These are phyloP conservation scores for Nasonia giraulti DNA, from an alignment of 1,140 invertebrate species.

Conservation along the genomic window DNA sequence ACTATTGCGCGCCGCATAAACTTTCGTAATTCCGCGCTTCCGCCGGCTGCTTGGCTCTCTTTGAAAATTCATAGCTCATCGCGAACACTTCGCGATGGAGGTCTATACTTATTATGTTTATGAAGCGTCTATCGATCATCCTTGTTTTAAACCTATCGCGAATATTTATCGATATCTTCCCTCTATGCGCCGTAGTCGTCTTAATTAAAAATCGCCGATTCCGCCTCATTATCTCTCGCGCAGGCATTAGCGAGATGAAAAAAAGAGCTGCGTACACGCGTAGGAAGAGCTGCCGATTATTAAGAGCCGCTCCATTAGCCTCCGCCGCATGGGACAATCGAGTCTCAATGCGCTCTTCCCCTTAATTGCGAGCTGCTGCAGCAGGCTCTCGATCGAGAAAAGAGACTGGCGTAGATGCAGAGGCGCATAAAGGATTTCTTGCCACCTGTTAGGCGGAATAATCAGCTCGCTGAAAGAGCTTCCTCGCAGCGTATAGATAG, in stretches of 20 bases:
- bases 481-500: not conserved
- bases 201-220: conserved; percentile 26
- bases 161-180: too few relatives aligned
- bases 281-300: conserved; percentile 7
- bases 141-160: too few relatives aligned
- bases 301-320: conserved; percentile 30
- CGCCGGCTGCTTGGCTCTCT: not conserved
- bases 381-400: not conserved
- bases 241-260: conserved; percentile 1
- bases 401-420: not conserved
- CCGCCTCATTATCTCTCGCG: not conserved
- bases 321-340: conserved; percentile 11
- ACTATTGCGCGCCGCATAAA: not conserved
- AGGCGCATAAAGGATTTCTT: conserved; percentile 22
- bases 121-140: not conserved
- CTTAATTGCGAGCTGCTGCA: not conserved
- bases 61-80: not conserved
- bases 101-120: not conserved
- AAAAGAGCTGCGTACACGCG: not conserved
- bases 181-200: not conserved
- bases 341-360: not conserved
- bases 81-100: not conserved
- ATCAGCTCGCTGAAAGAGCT: not conserved
- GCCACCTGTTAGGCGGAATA: conserved; percentile 24
- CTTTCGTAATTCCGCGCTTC: conserved; percentile 2